Evolutionary conservation across 2,888 invertebrate species (phyloP), one percentile per base, ranked within the genome.

Genomic region (Leucoma salicis): DNA sequence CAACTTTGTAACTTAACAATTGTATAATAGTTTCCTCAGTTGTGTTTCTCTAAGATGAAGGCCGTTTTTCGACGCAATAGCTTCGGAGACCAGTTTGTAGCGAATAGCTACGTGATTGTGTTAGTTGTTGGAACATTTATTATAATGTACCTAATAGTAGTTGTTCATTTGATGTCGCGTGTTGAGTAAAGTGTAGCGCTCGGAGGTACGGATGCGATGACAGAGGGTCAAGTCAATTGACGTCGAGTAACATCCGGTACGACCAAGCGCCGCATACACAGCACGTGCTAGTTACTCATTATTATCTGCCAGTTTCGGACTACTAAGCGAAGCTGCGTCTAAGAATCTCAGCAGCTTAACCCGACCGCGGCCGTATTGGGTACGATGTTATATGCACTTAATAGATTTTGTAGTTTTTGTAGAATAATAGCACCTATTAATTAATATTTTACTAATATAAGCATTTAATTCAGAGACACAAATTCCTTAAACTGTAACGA

Each of bases 171-270:
- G 32, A 62, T 63, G 71, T 70, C 74, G 74, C 70, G 70, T 72
- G 69, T 61, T 64, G 63, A 56, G 64, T 63, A 63, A 60, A 72
- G 57, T 61, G 60, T 56, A 57, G 53, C 59, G 58, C 58, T 63
- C 65, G 61, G 74, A 67, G 70, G 67, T 65, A 76, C 82, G 81
- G 78, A 82, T 76, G 72, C 68, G 74, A 62, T 71, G 74, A 67
- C 80, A 78, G 80, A 76, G 84, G 87, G 87, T 86, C 87, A 87
- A 87, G 78, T 82, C 86, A 87, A 88, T 86, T 86, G 84, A 80
- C 74, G 81, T 70, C 76, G 80, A 71, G 74, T 67, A 68, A 80
- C 84, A 80, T 84, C 85, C 86, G 85, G 78, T 68, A 63, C 59
- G 51, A 58, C 70, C 72, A 66, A 64, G 70, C 66, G 71, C 58